These are phyloP conservation scores for Azorinus chamasolen DNA, from an alignment of 2,888 invertebrate species.

Conservation along the genomic window DNA sequence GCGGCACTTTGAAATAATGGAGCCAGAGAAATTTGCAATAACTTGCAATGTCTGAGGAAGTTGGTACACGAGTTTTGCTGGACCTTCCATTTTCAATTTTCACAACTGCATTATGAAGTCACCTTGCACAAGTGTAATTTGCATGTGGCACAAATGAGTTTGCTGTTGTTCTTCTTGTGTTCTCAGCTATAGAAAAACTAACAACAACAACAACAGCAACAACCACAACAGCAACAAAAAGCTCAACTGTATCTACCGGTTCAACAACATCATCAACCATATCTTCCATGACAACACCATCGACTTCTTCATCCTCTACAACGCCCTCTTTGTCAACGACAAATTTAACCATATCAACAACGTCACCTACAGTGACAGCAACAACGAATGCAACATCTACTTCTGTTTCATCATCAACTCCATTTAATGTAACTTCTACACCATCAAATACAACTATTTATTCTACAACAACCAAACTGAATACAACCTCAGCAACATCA, in stretches of 20 bases:
- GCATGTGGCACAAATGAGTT: too few species aligned
- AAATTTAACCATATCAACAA: constrained; percentile 2
- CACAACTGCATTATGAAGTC: too few species aligned
- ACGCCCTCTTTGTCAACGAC: background rate
- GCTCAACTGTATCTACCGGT: background rate
- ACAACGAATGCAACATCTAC: constrained; percentile 4
- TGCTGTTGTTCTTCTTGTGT: too few species aligned
- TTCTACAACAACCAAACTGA: constrained; percentile 1
- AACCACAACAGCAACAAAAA: background rate
- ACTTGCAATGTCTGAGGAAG: too few species aligned
- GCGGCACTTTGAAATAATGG: too few species aligned
- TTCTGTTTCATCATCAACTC: constrained; percentile 1
- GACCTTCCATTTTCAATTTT: too few species aligned
- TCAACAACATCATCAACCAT: background rate
- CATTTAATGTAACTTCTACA: background rate
- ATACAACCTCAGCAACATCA: background rate
- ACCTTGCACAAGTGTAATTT: too few species aligned
- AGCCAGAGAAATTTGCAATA: too few species aligned
- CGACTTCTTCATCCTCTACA: constrained; percentile 8
- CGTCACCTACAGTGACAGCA: background rate
- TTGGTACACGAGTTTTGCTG: too few species aligned
- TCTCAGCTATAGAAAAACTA: too few species aligned
- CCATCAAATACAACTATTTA: background rate
- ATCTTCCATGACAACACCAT: background rate
- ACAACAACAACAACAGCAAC: too few species aligned